Evolutionary conservation across 2,113 vertebrate species (phyloP).

Genomic region (Atrichornis clamosus): DNA sequence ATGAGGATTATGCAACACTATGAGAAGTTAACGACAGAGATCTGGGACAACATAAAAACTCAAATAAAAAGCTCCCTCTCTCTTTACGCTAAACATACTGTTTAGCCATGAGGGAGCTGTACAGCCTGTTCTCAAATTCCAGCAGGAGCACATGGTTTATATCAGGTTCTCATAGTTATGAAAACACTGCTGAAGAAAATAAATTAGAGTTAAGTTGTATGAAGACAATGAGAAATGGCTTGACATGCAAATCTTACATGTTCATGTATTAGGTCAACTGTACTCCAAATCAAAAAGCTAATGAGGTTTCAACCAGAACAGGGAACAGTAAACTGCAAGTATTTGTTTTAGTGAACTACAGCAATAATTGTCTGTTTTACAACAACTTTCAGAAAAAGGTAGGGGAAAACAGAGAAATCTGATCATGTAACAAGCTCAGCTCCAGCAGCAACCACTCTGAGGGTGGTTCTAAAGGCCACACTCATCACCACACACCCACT

Average conservation of each 20-base stretch:
- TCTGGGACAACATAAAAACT: neutral
- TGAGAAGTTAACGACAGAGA: neutral
- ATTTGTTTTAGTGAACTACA: neutral
- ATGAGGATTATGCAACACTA: neutral
- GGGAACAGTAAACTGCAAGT: neutral
- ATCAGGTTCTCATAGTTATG: constrained; percentile 32
- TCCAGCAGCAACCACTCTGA: neutral
- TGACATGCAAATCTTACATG: constrained; percentile 9
- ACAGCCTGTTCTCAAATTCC: constrained; percentile 58
- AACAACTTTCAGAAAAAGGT: neutral
- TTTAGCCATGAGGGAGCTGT: constrained; percentile 25
- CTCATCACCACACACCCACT: neutral
- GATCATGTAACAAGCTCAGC: neutral
- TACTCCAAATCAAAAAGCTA: constrained; percentile 1
- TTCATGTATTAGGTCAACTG: neutral
- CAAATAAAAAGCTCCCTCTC: neutral
- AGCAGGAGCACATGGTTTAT: constrained; percentile 43
- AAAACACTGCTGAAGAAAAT: constrained; percentile 52
- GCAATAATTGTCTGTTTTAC: neutral
- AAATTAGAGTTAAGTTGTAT: neutral
- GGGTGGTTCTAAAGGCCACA: neutral
- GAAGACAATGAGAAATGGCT: constrained; percentile 38
- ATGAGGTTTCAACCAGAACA: neutral
- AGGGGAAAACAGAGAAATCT: neutral
- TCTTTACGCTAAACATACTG: constrained; percentile 5